phyloP scores from a whole-genome alignment of 2,113 vertebrate species.

The Bufo bufo region DNA sequence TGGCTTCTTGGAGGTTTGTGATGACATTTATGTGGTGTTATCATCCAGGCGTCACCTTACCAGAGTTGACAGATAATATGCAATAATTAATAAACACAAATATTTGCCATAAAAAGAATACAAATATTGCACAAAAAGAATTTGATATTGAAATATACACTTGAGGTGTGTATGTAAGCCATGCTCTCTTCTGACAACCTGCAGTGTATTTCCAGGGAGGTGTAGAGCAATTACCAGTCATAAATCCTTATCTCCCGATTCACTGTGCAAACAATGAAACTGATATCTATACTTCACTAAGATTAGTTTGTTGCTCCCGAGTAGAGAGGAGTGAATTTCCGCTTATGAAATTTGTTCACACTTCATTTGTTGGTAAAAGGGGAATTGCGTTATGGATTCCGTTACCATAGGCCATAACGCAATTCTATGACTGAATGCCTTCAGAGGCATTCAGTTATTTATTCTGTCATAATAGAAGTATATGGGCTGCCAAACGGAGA shows the following conservation, averaged over 20 bases:
- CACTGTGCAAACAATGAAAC: conserved; percentile 42
- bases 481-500: too few relatives aligned
- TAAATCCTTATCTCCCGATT: conserved; percentile 42
- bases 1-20: too few relatives aligned
- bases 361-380: neutral
- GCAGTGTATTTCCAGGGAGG: neutral
- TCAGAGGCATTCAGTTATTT: too few relatives aligned
- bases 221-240: neutral
- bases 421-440: too few relatives aligned
- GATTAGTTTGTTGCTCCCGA: conserved; percentile 22
- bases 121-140: neutral
- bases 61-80: too few relatives aligned
- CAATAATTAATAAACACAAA: too few relatives aligned
- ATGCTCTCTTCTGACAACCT: neutral
- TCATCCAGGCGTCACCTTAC: too few relatives aligned
- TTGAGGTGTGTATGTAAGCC: neutral
- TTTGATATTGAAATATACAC: neutral
- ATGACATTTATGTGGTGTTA: too few relatives aligned
- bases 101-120: neutral
- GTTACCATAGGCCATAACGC: too few relatives aligned
- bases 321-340: neutral
- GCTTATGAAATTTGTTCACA: neutral
- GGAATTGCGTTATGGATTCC: too few relatives aligned
- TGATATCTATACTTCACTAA: conserved; percentile 23
- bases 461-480: too few relatives aligned